phyloP scores from a whole-genome alignment of 92 coral and sea anemone genomes.

The Porites divaricata region DNA sequence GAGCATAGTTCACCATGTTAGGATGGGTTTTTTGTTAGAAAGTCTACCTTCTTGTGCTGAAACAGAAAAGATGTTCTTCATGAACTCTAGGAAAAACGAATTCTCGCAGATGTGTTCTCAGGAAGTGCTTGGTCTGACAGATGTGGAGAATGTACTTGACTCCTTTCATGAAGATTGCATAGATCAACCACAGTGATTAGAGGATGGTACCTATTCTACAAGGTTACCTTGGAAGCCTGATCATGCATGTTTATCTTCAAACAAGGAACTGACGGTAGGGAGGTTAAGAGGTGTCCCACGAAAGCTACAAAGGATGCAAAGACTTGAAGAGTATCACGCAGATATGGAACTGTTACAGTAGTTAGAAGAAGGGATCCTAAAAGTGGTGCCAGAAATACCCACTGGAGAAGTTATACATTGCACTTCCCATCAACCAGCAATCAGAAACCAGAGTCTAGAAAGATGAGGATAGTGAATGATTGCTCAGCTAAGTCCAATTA shows the following conservation, averaged over 20 bases:
- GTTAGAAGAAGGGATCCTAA: slow-evolving; percentile 26
- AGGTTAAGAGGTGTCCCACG: slow-evolving; percentile 43
- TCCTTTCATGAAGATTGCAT: slow-evolving; percentile 55
- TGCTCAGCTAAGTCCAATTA: no score
- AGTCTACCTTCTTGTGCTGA: slow-evolving; percentile 10
- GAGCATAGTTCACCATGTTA: slow-evolving; percentile 69
- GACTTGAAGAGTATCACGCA: slow-evolving; percentile 55
- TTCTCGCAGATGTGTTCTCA: slow-evolving; percentile 68
- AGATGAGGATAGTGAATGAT: no score
- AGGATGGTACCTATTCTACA: slow-evolving; percentile 59
- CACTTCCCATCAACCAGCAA: no score
- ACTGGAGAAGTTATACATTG: slow-evolving; percentile 18
- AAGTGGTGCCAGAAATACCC: not conserved
- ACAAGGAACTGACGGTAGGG: slow-evolving; percentile 61
- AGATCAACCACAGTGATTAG: slow-evolving; percentile 47
- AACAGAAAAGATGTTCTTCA: slow-evolving; percentile 66
- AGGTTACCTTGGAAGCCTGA: no score
- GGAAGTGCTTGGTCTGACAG: slow-evolving; percentile 74
- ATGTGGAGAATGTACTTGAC: slow-evolving; percentile 13
- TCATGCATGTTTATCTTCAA: slow-evolving; percentile 32
- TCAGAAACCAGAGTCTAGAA: no score
- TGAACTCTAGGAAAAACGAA: slow-evolving; percentile 53
- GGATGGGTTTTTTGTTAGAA: slow-evolving; percentile 73
- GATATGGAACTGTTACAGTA: slow-evolving; percentile 63
- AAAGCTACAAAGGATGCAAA: slow-evolving; percentile 45